Base-by-base conservation (phyloP, 1,140 invertebrate genomes). In the Drosophila burlai region DNA sequence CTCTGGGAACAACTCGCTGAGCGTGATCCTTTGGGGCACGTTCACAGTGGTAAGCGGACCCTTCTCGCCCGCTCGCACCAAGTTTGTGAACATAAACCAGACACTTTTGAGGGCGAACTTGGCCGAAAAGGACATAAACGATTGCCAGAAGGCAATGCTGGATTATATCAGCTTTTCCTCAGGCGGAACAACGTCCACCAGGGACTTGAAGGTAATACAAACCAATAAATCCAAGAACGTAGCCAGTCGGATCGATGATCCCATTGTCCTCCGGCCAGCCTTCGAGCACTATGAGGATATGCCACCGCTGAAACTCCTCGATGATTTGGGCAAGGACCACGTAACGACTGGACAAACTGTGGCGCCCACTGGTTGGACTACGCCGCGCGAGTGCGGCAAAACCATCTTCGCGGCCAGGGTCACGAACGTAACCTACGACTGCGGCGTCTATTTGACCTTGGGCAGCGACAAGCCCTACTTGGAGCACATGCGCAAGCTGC, bases 401-500 rank as follows among this genome's bases (percentile, higher is more conserved):
- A 84, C 73, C 21, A 76, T 94, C 46, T 96, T 96, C 66, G 86
- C 91, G 0, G 94, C 89, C 0, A 52, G 86, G 10, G 82, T 93
- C 18, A 95, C 95, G 6, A 94, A 95, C 68, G 93, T 96, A 1
- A 95, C 95, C 79, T 86, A 94, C 34, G 83, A 95, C 24, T 94
- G 94, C 21, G 74, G 91, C 8, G 91, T 96, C 29, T 96, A 95
- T 79, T 63, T 96, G 4, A 94, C 94, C 68, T 91, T 94, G 38
- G 66, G 93, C n/a, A 75, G 68, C 73, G 94, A 93, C 59, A 67
- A 92, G 74, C 43, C 93, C 84, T 36, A 78, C 3, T 75, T 95
- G 9, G 85, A 94, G 13, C 68, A 94, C 2, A 95, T 96, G 61
- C 92, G 81, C 18, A 21, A 36, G 5, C 4, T 65, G 59, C 50